Evolutionary conservation across 2,888 invertebrate genomes (phyloP), one percentile per base, ranked within the genome.

Genomic region (Iselma pallidipennis): DNA sequence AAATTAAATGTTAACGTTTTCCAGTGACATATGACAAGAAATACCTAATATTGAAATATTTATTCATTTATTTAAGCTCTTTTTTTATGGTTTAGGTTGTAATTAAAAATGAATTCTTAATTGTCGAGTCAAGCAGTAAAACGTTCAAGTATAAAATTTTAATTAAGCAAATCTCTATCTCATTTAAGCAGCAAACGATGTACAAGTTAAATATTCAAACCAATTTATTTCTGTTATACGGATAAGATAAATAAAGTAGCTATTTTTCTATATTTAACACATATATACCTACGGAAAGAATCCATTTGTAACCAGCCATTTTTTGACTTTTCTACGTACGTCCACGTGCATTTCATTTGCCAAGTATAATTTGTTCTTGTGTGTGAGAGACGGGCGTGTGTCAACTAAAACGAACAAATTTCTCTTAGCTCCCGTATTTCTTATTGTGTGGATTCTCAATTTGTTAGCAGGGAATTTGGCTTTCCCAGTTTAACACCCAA

Each of bases 401-500:
- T 45, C 45, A 45, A 45, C 4, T 23, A 23, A 23, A 45, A 45
- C 45, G 45, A 45, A 45, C 23, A 45, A 45, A 45, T 45, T 21
- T 23, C 45, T 23, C 21, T 42, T 5, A 4, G 12, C 10, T 37
- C 16, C 16, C 59, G 54, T 62, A 63, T 65, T 55, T 67, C 65
- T 67, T 63, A 63, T 68, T 67, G 68, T 66, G 63, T 61, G 61
- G 60, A 59, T 63, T 64, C 61, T 61, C 64, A 61, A 67, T 68
- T 67, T 66, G 66, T 66, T 67, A 65, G 63, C 63, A 51, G 57
- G 63, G 63, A 61, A 63, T 68, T 68, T 66, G 68, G 56, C 65
- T 65, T 70, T 65, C 60, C 60, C 60, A 66, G 55, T 68, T 66
- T 66, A 65, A 21, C 21, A 45, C 45, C 10, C 9, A 45, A 21